Conservation (phyloP, 2,113 vertebrate genomes). For the Lagopus muta region DNA sequence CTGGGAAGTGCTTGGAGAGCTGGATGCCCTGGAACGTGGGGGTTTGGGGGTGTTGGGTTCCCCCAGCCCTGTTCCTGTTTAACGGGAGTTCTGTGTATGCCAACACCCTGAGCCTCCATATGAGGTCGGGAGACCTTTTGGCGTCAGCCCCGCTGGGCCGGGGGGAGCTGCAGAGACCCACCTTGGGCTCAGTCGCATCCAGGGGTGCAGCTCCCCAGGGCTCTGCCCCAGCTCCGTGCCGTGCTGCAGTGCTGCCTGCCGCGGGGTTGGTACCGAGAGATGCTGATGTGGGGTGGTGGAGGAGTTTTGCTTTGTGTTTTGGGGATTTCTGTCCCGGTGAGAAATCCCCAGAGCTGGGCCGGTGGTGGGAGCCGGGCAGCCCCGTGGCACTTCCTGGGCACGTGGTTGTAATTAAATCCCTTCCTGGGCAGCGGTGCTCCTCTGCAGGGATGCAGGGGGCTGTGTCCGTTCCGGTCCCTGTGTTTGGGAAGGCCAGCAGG, state of each 20-base stretch:
- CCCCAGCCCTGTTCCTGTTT: not conserved
- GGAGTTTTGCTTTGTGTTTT: not conserved
- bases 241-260: rapidly evolving
- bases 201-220: rapidly evolving
- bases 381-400: constrained; percentile 9
- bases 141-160: not conserved
- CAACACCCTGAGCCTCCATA: not conserved
- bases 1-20: too few species aligned
- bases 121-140: rapidly evolving
- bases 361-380: not conserved
- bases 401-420: constrained; percentile 34
- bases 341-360: not conserved
- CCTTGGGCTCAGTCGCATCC: not conserved
- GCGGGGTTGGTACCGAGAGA: not conserved
- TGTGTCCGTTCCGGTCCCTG: rapidly evolving
- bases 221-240: not conserved
- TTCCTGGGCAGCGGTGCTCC: not conserved
- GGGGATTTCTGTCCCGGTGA: not conserved
- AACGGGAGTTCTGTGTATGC: rapidly evolving
- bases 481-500: not conserved
- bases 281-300: not conserved
- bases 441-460: not conserved
- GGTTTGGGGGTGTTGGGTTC: not conserved
- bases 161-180: not conserved
- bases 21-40: not conserved